Conservation (phyloP, 2,797 vertebrate genomes). For the Phyllotis vaccarum region DNA sequence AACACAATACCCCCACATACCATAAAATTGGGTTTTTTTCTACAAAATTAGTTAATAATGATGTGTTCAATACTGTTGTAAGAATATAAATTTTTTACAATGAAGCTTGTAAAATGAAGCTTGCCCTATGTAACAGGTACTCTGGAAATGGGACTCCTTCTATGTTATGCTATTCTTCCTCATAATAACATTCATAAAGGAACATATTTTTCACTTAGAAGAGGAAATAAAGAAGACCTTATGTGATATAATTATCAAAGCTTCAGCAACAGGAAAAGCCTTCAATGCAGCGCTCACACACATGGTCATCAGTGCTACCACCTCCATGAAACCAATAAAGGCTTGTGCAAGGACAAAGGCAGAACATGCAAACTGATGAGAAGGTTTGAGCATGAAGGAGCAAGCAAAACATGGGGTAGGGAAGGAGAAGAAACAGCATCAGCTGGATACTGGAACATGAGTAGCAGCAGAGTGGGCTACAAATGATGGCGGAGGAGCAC, state of each 20-base stretch:
- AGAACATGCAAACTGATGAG: neutral
- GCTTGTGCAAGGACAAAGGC: neutral
- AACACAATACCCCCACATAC: too few species aligned
- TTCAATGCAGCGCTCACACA: neutral
- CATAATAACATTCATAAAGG: constrained; percentile 21
- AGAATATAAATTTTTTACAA: constrained; percentile 26
- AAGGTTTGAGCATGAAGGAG: neutral
- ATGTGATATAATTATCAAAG: neutral
- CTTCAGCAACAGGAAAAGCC: neutral
- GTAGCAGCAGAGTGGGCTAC: neutral
- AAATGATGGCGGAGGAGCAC: fast-evolving
- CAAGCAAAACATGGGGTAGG: neutral
- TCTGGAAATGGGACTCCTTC: neutral
- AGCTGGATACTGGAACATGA: neutral
- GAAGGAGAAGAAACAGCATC: neutral
- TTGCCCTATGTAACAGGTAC: neutral
- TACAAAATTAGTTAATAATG: constrained; percentile 27
- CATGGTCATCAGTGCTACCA: neutral
- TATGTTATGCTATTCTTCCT: neutral
- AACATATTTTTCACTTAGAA: neutral
- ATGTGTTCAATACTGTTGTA: neutral
- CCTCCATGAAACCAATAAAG: neutral
- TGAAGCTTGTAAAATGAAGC: neutral
- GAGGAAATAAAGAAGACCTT: neutral
- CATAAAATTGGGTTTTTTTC: constrained; percentile 28